phyloP scores from a whole-genome alignment of 2,113 vertebrate genomes.

The Fregetta grallaria region DNA sequence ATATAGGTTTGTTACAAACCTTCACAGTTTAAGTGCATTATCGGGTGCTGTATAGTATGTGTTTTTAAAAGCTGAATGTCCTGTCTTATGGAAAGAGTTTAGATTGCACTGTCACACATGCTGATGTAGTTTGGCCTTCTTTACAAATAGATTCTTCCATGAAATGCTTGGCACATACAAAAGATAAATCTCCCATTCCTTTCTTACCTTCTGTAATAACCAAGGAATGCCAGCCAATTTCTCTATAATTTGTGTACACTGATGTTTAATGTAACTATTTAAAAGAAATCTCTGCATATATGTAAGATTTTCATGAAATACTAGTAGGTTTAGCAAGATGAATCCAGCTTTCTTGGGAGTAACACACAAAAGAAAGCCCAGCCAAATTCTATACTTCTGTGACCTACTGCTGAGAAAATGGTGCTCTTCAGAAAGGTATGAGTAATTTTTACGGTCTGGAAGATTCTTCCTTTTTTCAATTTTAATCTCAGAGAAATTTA shows the following conservation, averaged over 20 bases:
- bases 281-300: background rate
- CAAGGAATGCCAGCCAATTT: background rate
- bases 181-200: background rate
- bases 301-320: background rate
- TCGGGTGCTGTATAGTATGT: background rate
- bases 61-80: background rate
- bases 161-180: background rate
- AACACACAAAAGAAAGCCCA: background rate
- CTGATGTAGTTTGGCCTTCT: background rate
- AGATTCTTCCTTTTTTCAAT: background rate
- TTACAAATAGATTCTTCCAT: background rate
- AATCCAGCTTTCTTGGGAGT: background rate
- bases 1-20: background rate
- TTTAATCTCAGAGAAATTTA: background rate
- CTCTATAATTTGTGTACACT: background rate
- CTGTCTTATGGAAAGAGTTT: background rate
- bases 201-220: background rate
- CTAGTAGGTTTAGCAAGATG: background rate
- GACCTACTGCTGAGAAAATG: background rate
- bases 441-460: background rate
- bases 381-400: background rate
- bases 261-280: background rate
- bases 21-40: background rate
- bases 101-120: background rate
- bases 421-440: background rate